Percentiles rank a stretch among this genome's conserved stretches.
Conservation (phyloP, 1,140 invertebrate genomes). For the Bradynema listronoti region DNA sequence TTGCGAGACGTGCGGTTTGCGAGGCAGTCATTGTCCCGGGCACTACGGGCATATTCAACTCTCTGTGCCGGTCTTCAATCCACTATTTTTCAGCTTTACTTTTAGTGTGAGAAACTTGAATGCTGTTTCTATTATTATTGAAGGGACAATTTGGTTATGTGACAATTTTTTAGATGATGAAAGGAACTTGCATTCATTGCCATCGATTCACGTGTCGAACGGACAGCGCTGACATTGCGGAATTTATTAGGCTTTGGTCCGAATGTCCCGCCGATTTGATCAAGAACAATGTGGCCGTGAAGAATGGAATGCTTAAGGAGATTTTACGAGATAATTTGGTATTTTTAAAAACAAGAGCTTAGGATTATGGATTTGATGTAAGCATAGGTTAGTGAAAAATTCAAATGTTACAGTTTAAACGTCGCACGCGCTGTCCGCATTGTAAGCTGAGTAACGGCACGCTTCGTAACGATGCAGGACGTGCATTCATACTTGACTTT, state of each 20-base stretch:
- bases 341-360: neutral
- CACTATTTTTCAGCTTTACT: constrained; percentile 74
- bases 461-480: constrained; percentile 42
- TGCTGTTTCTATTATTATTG: constrained; percentile 3
- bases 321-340: constrained; percentile 30
- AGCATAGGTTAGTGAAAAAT: neutral
- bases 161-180: constrained; percentile 61
- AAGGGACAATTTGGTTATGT: neutral
- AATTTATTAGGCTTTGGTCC: constrained; percentile 68
- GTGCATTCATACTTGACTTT: constrained; percentile 51
- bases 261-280: neutral
- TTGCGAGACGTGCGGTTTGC: constrained; percentile 75
- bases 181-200: constrained; percentile 64
- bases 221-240: constrained; percentile 57
- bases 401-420: constrained; percentile 43
- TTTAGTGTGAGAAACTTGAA: constrained; percentile 62
- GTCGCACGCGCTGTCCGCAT: constrained; percentile 41
- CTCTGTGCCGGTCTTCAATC: constrained; percentile 83
- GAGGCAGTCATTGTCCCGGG: constrained; percentile 71
- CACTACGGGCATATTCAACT: constrained; percentile 91
- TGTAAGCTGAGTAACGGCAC: constrained; percentile 50
- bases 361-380: neutral
- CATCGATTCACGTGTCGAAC: constrained; percentile 57
- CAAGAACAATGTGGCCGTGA: constrained; percentile 19
- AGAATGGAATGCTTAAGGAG: constrained; percentile 17